These are phyloP conservation scores for Chiloscyllium plagiosum DNA, from an alignment of 2,113 vertebrate species.

Conservation along the genomic window DNA sequence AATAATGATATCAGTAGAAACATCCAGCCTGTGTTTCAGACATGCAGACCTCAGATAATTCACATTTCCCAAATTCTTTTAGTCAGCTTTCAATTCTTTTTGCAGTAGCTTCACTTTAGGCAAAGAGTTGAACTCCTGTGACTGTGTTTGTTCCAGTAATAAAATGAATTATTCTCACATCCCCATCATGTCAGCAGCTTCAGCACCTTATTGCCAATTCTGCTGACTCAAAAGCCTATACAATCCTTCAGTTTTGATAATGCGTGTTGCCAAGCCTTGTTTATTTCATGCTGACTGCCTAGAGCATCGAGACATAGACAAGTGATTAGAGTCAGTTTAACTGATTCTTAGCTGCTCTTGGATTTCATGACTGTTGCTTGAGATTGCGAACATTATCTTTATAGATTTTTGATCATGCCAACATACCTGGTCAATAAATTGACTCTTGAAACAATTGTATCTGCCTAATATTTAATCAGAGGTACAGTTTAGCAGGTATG, in stretches of 20 bases:
- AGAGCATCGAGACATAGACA: neutral
- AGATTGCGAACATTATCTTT: neutral
- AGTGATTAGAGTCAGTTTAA: conserved; percentile 23
- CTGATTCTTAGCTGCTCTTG: neutral
- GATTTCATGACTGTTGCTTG: conserved; percentile 9
- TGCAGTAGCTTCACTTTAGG: neutral
- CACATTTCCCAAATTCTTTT: conserved; percentile 17
- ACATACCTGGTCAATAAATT: neutral
- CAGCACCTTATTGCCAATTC: neutral
- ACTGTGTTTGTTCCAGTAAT: neutral
- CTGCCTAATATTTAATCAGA: neutral
- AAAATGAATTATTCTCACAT: conserved; percentile 15
- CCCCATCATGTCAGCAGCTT: neutral
- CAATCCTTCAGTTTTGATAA: neutral
- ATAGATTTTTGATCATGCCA: neutral
- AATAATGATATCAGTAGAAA: neutral
- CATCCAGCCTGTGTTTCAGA: neutral
- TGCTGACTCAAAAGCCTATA: neutral
- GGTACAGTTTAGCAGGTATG: neutral
- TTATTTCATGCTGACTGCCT: neutral
- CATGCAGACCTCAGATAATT: neutral
- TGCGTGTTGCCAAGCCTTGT: neutral
- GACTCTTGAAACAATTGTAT: neutral
- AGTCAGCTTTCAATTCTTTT: conserved; percentile 14
- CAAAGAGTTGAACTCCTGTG: neutral